phyloP scores from a whole-genome alignment of 2,888 invertebrate species.

The Drosophila neotestacea region DNA sequence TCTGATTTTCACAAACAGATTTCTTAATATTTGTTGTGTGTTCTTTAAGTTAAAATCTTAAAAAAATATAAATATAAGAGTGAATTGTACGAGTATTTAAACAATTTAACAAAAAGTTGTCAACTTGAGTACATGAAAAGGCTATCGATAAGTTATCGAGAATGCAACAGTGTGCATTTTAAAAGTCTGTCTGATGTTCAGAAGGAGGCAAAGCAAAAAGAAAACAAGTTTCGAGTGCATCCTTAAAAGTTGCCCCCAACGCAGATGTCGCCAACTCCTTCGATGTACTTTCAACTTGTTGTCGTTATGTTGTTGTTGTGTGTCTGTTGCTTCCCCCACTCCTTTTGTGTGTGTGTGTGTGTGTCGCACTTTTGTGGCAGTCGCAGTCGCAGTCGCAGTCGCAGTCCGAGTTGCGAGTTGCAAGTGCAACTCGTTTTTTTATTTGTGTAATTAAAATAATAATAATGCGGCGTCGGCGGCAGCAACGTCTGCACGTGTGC shows the following conservation, averaged over 20 bases:
- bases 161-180: conserved; percentile 3
- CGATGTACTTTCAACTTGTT: conserved; percentile 27
- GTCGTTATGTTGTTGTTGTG: conserved; percentile 27
- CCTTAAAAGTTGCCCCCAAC: conserved; percentile 25
- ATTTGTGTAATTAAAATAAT: conserved; percentile 74
- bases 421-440: conserved; percentile 46
- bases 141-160: conserved; percentile 40
- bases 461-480: conserved; percentile 52
- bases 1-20: too few relatives aligned
- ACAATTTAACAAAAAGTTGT: not conserved
- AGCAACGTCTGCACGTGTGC: not conserved
- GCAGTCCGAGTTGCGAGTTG: conserved; percentile 25
- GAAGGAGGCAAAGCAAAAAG: not conserved
- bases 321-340: conserved; percentile 2
- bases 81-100: too few relatives aligned
- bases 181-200: too few relatives aligned
- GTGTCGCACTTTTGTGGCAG: conserved; percentile 16
- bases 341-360: conserved; percentile 2
- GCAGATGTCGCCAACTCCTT: conserved; percentile 33
- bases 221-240: conserved; percentile 32
- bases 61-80: too few relatives aligned
- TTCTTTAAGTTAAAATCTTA: too few relatives aligned
- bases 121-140: not conserved
- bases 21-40: too few relatives aligned
- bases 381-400: conserved; percentile 23